These are phyloP conservation scores for Perca schrenkii DNA, from an alignment of 2,113 vertebrate species.

Conservation along the genomic window DNA sequence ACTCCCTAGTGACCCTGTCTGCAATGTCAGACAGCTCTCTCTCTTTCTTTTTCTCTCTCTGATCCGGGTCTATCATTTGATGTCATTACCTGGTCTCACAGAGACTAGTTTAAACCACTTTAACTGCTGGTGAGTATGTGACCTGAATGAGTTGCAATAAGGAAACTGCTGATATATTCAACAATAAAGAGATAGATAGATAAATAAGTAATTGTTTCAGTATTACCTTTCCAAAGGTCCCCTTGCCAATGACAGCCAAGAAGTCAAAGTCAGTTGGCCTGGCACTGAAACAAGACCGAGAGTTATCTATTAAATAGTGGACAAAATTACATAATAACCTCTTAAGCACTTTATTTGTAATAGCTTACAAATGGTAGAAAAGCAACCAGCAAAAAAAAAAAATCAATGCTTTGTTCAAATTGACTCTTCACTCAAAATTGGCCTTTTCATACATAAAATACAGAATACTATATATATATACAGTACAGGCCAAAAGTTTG, in stretches of 20 bases:
- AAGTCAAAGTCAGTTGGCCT: conserved; percentile 86
- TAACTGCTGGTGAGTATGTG: conserved; percentile 4
- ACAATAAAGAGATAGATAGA: conserved; percentile 3
- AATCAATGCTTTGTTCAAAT: background rate
- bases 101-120: background rate
- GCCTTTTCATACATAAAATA: background rate
- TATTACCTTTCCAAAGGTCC: conserved; percentile 86
- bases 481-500: no score
- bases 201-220: conserved; percentile 28
- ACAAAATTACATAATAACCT: background rate
- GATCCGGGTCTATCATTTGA: background rate
- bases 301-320: conserved; percentile 27
- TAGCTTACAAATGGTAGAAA: background rate
- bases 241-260: conserved; percentile 85
- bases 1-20: conserved; percentile 41
- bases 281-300: conserved; percentile 73
- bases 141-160: conserved; percentile 11
- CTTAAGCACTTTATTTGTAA: conserved; percentile 7
- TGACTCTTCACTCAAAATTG: background rate
- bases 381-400: background rate
- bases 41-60: background rate
- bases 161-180: conserved; percentile 7
- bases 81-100: background rate
- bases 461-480: background rate
- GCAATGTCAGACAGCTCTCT: conserved; percentile 42